Percentiles rank a stretch among this genome's conserved stretches.
Evolutionary conservation across 92 coral and sea anemone genomes (phyloP).

Genomic region (Diadumene lineata): DNA sequence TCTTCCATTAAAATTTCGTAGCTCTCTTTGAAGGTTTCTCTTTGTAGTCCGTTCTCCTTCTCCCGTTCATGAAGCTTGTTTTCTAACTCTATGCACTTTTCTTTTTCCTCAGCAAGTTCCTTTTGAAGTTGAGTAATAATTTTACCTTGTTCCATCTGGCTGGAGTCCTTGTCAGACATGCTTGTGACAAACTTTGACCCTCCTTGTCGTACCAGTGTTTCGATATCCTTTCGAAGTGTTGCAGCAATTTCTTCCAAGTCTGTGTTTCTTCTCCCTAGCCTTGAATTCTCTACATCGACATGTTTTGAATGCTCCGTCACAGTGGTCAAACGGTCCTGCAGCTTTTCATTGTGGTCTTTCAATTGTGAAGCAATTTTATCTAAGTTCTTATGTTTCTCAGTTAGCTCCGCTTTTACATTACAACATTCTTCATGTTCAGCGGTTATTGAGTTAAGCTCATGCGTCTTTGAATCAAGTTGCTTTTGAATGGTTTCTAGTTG

Average conservation of each 20-base stretch:
- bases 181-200: not conserved
- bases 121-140: conserved; percentile 21
- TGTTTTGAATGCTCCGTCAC: conserved; percentile 24
- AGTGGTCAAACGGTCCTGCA: conserved; percentile 37
- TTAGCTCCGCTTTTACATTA: conserved; percentile 33
- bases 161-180: not conserved
- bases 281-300: conserved; percentile 28
- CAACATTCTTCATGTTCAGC: conserved; percentile 18
- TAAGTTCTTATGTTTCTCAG: conserved; percentile 12
- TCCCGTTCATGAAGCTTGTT: conserved; percentile 30
- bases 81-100: conserved; percentile 23
- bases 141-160: conserved; percentile 7
- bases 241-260: conserved; percentile 72
- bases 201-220: conserved; percentile 18
- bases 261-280: conserved; percentile 21
- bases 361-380: conserved; percentile 16
- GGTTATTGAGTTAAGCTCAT: conserved; percentile 15
- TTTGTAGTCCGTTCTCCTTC: conserved; percentile 31
- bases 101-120: conserved; percentile 24
- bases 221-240: conserved; percentile 65
- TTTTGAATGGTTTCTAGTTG: conserved; percentile 37
- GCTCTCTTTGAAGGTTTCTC: conserved; percentile 57
- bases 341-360: conserved; percentile 39
- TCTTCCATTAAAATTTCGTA: conserved; percentile 34
- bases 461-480: conserved; percentile 20